phyloP scores from a whole-genome alignment of 2,113 vertebrate genomes.

The Odobenus rosmarus region DNA sequence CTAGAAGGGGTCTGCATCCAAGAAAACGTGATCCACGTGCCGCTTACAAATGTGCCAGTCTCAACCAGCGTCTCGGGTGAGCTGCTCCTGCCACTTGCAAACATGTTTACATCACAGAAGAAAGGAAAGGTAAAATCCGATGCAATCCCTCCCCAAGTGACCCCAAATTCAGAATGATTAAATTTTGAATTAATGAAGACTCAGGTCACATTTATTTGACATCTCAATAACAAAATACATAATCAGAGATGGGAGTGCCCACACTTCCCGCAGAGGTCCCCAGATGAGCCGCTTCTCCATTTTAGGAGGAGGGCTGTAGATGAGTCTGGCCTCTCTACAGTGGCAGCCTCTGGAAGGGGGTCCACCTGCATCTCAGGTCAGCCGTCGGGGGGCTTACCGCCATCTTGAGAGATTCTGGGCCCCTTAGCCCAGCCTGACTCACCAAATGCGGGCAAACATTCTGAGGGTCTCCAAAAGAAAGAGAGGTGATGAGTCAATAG shows the following conservation, averaged over 20 bases:
- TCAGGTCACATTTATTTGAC: not conserved
- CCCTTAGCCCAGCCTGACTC: not conserved
- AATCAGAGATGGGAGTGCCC: not conserved
- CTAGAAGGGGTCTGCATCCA: not conserved
- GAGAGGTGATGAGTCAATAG: not conserved
- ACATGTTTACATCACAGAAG: not conserved
- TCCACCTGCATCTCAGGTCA: not conserved
- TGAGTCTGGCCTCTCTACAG: not conserved
- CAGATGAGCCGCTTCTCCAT: not conserved
- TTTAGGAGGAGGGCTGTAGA: not conserved
- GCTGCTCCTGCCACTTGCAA: no score
- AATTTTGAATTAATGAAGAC: not conserved
- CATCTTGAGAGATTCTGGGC: not conserved
- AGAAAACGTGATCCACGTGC: not conserved
- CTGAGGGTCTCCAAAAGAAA: not conserved
- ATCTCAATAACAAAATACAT: not conserved
- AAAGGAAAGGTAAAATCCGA: not conserved
- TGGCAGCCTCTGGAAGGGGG: no score
- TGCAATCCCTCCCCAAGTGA: not conserved
- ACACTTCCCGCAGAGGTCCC: no score
- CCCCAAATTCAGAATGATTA: not conserved
- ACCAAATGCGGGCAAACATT: not conserved
- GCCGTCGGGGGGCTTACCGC: accelerated
- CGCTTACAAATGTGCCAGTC: not conserved
- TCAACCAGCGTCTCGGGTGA: not conserved